Percentiles rank a stretch among this genome's conserved stretches.
phyloP scores from a whole-genome alignment of 2,113 vertebrate species.

The Xyrauchen texanus region DNA sequence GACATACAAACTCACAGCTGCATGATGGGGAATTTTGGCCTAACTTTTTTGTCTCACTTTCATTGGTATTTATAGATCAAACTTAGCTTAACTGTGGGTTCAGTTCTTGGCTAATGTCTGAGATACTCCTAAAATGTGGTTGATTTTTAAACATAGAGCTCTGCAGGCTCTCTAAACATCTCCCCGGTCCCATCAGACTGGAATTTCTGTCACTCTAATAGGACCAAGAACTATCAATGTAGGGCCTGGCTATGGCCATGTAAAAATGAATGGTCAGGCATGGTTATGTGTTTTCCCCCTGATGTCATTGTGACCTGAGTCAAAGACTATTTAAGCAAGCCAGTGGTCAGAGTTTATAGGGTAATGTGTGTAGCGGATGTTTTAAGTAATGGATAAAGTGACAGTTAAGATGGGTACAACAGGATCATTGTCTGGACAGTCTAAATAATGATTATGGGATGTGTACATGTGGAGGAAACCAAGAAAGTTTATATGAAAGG shows the following conservation, averaged over 20 bases:
- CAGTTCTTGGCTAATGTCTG: not conserved
- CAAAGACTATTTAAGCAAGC: conserved; percentile 27
- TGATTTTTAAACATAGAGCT: conserved; percentile 35
- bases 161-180: conserved; percentile 14
- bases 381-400: conserved; percentile 49
- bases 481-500: not conserved
- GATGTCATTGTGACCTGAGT: conserved; percentile 47
- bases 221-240: conserved; percentile 23
- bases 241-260: conserved; percentile 30
- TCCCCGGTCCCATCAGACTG: too few species aligned
- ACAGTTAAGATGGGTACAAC: conserved; percentile 28
- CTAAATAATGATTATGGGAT: conserved; percentile 5
- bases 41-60: conserved; percentile 46
- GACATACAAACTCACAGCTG: conserved; percentile 21
- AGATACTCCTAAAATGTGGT: conserved; percentile 34
- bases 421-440: not conserved
- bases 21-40: conserved; percentile 9
- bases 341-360: conserved; percentile 38
- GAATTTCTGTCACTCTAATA: not conserved
- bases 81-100: conserved; percentile 42
- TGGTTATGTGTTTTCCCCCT: conserved; percentile 22
- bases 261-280: conserved; percentile 34
- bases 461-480: not conserved
- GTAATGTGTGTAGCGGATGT: conserved; percentile 13
- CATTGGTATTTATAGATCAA: conserved; percentile 48